Conservation (phyloP, 2,113 vertebrate genomes). For the Pogonocichla stellata region DNA sequence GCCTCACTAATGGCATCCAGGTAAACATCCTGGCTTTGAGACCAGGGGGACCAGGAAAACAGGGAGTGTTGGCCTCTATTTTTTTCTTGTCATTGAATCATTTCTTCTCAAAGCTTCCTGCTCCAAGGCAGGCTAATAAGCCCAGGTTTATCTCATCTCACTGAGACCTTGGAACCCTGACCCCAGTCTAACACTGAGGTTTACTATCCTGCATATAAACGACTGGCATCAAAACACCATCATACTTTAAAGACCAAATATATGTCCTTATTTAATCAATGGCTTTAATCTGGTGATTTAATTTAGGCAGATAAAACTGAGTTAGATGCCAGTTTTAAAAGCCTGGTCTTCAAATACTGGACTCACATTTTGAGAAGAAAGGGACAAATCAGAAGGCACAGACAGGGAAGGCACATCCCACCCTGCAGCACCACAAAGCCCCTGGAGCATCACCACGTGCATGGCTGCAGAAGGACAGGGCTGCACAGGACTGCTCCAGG, state of each 20-base stretch:
- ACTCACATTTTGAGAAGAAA: neutral
- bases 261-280: neutral
- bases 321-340: neutral
- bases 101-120: neutral
- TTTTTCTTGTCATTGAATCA: neutral
- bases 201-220: neutral
- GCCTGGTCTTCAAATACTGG: neutral
- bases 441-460: fast-evolving
- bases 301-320: neutral
- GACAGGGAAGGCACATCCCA: neutral
- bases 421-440: fast-evolving
- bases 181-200: neutral
- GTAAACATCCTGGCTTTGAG: neutral
- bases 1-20: neutral
- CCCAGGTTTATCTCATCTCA: neutral
- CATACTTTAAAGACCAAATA: neutral
- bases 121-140: neutral
- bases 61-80: neutral
- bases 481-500: neutral
- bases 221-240: neutral
- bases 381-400: neutral
- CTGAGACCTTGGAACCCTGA: neutral
- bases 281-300: neutral
- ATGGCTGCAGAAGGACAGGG: fast-evolving
- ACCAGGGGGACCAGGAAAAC: neutral